phyloP scores from a whole-genome alignment of 2,888 invertebrate genomes.

The Sinelater perroti region DNA sequence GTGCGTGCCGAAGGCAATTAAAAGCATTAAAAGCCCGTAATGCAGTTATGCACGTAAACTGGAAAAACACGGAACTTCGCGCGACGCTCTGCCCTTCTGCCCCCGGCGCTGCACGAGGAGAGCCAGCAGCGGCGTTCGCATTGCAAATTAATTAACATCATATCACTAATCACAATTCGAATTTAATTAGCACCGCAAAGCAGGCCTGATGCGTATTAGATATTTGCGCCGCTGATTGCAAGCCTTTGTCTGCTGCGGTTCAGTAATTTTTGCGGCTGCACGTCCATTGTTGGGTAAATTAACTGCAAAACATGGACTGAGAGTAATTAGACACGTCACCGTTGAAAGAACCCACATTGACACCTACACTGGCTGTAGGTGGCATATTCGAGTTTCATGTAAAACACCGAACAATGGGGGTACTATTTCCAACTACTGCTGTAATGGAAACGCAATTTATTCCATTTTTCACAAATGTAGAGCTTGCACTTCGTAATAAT shows the following conservation, averaged over 20 bases:
- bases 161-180: conserved; percentile 11
- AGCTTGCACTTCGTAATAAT: no score
- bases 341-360: no score
- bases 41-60: conserved; percentile 15
- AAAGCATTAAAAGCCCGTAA: conserved; percentile 5
- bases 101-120: not conserved
- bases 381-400: no score
- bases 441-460: no score
- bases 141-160: conserved; percentile 14
- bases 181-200: conserved; percentile 8
- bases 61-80: not conserved
- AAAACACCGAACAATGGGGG: no score
- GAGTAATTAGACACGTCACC: no score
- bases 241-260: conserved; percentile 6
- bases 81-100: not conserved
- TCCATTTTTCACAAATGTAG: no score
- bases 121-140: no score
- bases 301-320: no score
- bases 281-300: no score
- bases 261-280: conserved; percentile 9
- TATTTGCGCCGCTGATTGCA: not conserved
- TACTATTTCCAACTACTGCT: no score
- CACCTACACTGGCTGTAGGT: no score
- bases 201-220: conserved; percentile 9
- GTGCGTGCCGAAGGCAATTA: conserved; percentile 9